phyloP scores from a whole-genome alignment of 2,113 vertebrate species.

The Rhinoderma darwinii region DNA sequence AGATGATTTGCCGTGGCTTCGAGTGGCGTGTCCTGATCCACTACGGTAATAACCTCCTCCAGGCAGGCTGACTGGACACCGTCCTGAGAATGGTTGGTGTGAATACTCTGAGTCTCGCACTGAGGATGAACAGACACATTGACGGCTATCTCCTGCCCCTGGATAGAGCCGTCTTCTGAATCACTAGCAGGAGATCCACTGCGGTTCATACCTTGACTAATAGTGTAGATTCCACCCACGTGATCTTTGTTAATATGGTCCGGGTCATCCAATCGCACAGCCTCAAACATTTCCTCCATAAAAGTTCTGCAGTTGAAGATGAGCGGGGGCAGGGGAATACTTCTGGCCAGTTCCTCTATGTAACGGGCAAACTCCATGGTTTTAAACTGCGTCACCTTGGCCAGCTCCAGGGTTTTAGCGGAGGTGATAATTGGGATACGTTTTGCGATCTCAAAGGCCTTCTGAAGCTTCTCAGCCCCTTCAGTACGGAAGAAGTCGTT shows the following conservation, averaged over 20 bases:
- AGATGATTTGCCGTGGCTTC: neutral
- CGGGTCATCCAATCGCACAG: conserved; percentile 75
- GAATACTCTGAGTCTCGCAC: conserved; percentile 65
- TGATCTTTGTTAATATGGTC: conserved; percentile 68
- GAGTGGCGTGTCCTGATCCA: conserved; percentile 55
- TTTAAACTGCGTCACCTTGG: conserved; percentile 93
- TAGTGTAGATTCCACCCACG: conserved; percentile 67
- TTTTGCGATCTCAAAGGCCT: conserved; percentile 94
- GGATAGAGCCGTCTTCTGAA: conserved; percentile 76
- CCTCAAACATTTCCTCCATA: conserved; percentile 79
- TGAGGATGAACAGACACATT: conserved; percentile 80
- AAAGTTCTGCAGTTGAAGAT: conserved; percentile 85
- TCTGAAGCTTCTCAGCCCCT: conserved; percentile 93
- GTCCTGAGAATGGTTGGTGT: conserved; percentile 71
- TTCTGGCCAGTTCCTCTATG: conserved; percentile 91
- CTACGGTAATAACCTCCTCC: conserved; percentile 66
- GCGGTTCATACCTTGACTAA: conserved; percentile 69
- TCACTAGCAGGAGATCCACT: conserved; percentile 74
- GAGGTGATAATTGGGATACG: conserved; percentile 93
- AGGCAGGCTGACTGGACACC: conserved; percentile 69
- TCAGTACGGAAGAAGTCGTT: conserved; percentile 96
- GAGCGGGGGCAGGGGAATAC: conserved; percentile 90
- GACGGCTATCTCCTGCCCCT: conserved; percentile 78
- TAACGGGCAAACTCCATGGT: conserved; percentile 94
- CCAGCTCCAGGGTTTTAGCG: conserved; percentile 89